A percentile compares a stretch with the other conserved stretches of the same genome.
Evolutionary conservation across 2,113 vertebrate genomes (phyloP).

Genomic region (Myanophis thanlyinensis): DNA sequence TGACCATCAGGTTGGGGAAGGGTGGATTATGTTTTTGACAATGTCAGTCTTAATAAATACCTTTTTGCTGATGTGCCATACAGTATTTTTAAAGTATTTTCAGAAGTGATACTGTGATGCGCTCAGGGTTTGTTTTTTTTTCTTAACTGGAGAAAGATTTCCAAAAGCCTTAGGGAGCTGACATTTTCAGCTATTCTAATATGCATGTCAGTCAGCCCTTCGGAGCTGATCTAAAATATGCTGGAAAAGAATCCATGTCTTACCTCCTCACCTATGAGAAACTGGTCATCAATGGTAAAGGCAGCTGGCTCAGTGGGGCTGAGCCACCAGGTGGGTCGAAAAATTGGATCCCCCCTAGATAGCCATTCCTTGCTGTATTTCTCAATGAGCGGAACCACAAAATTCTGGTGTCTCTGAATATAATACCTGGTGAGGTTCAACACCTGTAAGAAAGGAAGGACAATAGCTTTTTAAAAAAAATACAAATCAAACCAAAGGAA

Average conservation of each 20-base stretch:
- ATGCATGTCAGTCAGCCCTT: accelerated
- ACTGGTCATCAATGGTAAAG: slow-evolving; percentile 83
- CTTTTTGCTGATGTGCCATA: neutral
- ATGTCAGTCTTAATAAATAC: neutral
- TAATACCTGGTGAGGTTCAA: slow-evolving; percentile 81
- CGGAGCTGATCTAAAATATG: neutral
- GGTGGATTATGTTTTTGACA: neutral
- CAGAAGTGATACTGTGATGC: neutral
- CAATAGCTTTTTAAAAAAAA: neutral
- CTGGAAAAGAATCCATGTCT: neutral
- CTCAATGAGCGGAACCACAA: slow-evolving; percentile 77
- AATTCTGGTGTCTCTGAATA: slow-evolving; percentile 76
- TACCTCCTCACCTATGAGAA: slow-evolving; percentile 90
- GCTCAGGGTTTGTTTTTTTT: neutral
- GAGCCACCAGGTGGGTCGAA: slow-evolving; percentile 87
- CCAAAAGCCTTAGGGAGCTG: neutral
- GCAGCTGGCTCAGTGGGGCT: slow-evolving; percentile 79
- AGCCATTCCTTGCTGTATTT: slow-evolving; percentile 81
- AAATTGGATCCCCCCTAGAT: slow-evolving; percentile 75
- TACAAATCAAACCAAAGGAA: neutral
- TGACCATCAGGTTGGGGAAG: neutral
- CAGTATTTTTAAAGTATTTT: neutral
- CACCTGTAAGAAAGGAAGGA: slow-evolving; percentile 60
- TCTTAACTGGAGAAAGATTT: neutral
- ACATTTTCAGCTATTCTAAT: neutral